Base-by-base conservation (phyloP, 2,888 invertebrate genomes). In the Sphinx pinastri region DNA sequence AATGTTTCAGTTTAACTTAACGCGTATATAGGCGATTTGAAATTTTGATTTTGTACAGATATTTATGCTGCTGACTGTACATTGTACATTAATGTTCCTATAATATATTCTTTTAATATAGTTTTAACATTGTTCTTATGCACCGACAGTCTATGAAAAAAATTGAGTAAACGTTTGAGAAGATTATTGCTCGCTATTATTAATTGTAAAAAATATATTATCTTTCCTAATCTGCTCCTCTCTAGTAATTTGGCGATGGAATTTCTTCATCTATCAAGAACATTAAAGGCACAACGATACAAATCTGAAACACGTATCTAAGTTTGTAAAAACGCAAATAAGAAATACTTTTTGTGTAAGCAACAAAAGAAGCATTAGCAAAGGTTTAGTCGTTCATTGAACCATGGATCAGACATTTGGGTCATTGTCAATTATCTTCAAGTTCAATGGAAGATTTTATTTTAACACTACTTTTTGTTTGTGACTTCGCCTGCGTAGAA, bases 391-490 rank as follows among this genome's bases (percentile, higher is more conserved):
- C 75, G 87, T 81, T 82, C 85, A 83, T 81, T 87, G 87, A 89
- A 89, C 88, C 90, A 87, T 91, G 82, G 82, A 80, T 78, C 73
- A 68, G 74, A 77, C 75, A 90, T 88, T 87, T 89, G 75, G 91
- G 91, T 88, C 90, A 88, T 82, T 86, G 87, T 81, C 84, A 79
- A 75, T 68, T 55, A 71, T 74, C 76, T 74, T 78, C 86, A 89
- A 91, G 91, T 91, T 90, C 90, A 89, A 71, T 68, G 71, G 16
- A 45, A 51, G 55, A 45, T 68, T 68, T 51, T 68, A 38, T 19
- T 47, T 63, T 63, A 12, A 19, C 47, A 13, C 58, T 38, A 14
- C 0, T 13, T 58, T 60, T 63, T 49, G 16, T 63, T 12, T 19
- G 19, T 11, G 19, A 12, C 10, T 19, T 19, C 19, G 8, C 8